phyloP scores from a whole-genome alignment of 2,113 vertebrate genomes.

The Cromileptes altivelis region DNA sequence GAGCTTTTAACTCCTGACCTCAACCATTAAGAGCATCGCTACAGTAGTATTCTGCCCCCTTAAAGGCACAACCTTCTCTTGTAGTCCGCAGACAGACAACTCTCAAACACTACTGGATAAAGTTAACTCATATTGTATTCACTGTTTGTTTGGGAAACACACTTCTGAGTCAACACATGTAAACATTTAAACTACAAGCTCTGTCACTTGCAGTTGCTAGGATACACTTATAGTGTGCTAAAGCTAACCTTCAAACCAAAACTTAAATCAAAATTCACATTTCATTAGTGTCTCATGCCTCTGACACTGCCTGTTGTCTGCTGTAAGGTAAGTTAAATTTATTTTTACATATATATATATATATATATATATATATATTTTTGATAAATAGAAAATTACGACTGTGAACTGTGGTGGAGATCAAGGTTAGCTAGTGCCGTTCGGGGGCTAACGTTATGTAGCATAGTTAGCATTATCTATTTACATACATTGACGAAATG shows the following conservation, averaged over 20 bases:
- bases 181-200: no score
- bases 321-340: constrained; percentile 6
- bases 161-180: no score
- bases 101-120: no score
- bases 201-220: background rate
- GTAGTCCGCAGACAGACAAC: no score
- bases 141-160: no score
- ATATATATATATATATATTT: background rate
- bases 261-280: background rate
- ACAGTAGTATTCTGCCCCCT: no score
- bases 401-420: background rate
- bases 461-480: background rate
- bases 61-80: no score
- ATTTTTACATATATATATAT: background rate
- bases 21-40: no score
- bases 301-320: no score
- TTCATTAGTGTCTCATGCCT: background rate
- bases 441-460: background rate
- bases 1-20: no score
- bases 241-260: background rate
- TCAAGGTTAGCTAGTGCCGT: background rate
- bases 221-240: background rate
- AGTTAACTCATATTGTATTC: no score
- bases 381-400: background rate
- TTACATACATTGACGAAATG: background rate